Evolutionary conservation across 2,113 vertebrate genomes (phyloP).

Genomic region (Egretta garzetta): DNA sequence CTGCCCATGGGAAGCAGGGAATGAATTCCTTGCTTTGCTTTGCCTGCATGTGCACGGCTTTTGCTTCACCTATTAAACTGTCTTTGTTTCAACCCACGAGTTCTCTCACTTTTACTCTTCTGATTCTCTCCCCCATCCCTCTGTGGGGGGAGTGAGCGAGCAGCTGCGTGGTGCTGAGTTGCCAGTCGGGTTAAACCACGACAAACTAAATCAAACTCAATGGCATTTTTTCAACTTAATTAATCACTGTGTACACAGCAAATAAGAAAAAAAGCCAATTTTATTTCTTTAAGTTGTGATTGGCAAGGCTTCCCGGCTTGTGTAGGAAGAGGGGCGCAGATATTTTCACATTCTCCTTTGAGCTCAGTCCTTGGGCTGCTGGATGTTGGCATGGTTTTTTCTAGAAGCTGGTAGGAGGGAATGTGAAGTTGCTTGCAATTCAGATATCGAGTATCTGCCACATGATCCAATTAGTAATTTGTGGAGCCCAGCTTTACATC

Average conservation of each 20-base stretch:
- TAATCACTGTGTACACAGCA: background rate
- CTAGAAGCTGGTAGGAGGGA: background rate
- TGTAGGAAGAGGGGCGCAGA: background rate
- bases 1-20: too few relatives aligned
- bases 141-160: too few relatives aligned
- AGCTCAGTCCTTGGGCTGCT: background rate
- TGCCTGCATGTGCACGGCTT: too few relatives aligned
- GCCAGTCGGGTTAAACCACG: too few relatives aligned
- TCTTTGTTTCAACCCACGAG: too few relatives aligned
- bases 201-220: background rate
- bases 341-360: background rate
- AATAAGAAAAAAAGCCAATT: background rate
- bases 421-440: background rate
- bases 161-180: too few relatives aligned
- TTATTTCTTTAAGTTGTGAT: background rate
- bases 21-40: too few relatives aligned
- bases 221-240: background rate
- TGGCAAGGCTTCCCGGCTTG: background rate
- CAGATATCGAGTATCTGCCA: background rate
- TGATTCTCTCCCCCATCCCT: too few relatives aligned
- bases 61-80: too few relatives aligned
- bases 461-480: background rate
- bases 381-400: background rate
- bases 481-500: background rate
- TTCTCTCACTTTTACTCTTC: too few relatives aligned